Percentiles rank a stretch among this genome's conserved stretches.
phyloP scores from a whole-genome alignment of 2,113 vertebrate genomes.

The Archilochus colubris region DNA sequence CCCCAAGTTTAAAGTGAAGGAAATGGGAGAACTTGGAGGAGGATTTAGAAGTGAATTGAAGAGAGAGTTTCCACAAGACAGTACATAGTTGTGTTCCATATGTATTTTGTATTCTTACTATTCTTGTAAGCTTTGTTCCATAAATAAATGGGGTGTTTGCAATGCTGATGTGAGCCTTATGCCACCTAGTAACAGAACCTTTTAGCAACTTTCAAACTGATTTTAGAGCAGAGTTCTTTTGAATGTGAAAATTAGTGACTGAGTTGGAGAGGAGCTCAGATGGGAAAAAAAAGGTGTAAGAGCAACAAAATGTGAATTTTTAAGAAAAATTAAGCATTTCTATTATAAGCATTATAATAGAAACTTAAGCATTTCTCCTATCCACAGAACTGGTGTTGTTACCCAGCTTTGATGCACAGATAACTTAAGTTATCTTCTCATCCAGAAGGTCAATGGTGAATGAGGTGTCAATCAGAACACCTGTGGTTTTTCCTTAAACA shows the following conservation, averaged over 20 bases:
- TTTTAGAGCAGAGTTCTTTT: background rate
- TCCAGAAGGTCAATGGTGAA: constrained; percentile 61
- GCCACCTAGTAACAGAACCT: background rate
- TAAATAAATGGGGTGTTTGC: background rate
- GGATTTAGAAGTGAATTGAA: background rate
- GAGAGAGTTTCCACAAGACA: background rate
- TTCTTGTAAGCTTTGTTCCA: background rate
- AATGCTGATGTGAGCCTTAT: background rate
- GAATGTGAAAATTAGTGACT: background rate
- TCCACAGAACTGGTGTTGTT: background rate
- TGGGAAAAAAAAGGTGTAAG: accelerated
- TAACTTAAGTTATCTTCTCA: constrained; percentile 11
- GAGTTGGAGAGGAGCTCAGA: background rate
- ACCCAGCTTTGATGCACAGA: background rate
- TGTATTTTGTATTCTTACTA: background rate
- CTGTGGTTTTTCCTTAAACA: background rate
- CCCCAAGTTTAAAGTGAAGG: background rate
- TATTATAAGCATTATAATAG: background rate
- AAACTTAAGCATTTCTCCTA: background rate
- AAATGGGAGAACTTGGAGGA: background rate
- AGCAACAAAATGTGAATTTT: background rate
- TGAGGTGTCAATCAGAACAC: background rate
- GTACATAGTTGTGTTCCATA: background rate
- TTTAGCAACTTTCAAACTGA: background rate
- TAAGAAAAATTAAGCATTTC: background rate